These are phyloP conservation scores for Rhinichthys osculus DNA, from an alignment of 2,797 vertebrate genomes.

Conservation along the genomic window DNA sequence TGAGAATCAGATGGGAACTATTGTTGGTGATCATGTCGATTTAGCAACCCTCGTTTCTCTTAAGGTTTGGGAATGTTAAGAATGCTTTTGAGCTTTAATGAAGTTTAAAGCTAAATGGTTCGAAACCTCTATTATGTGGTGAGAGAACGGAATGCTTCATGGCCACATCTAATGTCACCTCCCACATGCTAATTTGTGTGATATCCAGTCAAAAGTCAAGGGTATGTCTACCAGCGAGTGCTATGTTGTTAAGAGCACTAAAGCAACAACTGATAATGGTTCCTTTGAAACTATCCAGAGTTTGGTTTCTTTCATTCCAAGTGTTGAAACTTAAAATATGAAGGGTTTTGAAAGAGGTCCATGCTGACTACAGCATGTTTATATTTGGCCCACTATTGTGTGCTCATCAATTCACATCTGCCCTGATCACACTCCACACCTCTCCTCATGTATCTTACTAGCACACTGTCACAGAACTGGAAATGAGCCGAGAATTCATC, in stretches of 20 bases:
- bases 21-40: conserved; percentile 34
- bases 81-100: conserved; percentile 57
- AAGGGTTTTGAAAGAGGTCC: conserved; percentile 17
- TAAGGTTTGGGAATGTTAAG: conserved; percentile 57
- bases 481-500: conserved; percentile 74
- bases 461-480: conserved; percentile 71
- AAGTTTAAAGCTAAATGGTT: conserved; percentile 58
- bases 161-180: conserved; percentile 57
- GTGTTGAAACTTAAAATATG: conserved; percentile 15
- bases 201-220: conserved; percentile 41
- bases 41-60: conserved; percentile 40
- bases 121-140: conserved; percentile 61
- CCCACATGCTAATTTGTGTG: conserved; percentile 50
- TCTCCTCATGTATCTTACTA: conserved; percentile 77
- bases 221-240: conserved; percentile 37
- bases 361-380: conserved; percentile 72
- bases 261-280: conserved; percentile 39
- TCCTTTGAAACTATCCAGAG: conserved; percentile 24
- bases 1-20: conserved; percentile 9
- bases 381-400: conserved; percentile 72
- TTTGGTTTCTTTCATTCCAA: conserved; percentile 8
- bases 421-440: conserved; percentile 70
- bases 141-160: conserved; percentile 51
- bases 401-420: conserved; percentile 79
- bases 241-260: conserved; percentile 6